Base-by-base conservation (phyloP, 2,113 vertebrate species). In the Pogona vitticeps region DNA sequence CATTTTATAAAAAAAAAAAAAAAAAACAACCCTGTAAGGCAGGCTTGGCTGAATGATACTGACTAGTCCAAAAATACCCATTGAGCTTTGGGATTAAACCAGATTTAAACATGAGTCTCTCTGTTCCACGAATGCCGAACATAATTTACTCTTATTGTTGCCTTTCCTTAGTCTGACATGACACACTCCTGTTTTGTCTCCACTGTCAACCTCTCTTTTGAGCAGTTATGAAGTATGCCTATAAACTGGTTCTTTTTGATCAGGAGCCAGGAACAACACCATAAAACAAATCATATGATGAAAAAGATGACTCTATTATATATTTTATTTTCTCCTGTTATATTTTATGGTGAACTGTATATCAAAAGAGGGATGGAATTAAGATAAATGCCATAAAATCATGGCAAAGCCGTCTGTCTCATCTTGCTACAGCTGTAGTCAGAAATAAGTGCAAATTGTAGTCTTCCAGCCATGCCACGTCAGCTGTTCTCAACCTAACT, bases 291-390 rank as follows among this genome's bases (percentile, higher is more conserved):
- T 36, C 63, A 40, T 90, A 52, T 73, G 40, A 58, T 15, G 9
- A 78, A 73, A 75, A 59, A 80, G 84, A 80, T 65, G 36, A 38
- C 38, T 3, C 31, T 46, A 56, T 33, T 84, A 67, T 1, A 80
- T 20, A n/a, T 90, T 63, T 72, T 82, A 68, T 84, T 76, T 15
- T 23, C 9, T 76, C 33, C 6, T 92, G 63, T 13, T 86, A 63
- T 71, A 56, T 80, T 86, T 88, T 82, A 70, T 84, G 82, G 76
- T 31, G 15, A 71, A 88, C 70, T 90, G 59, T 80, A 86, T 89
- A 90, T 87, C 88, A 68, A 40, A 76, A 81, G 33, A 21, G 9
- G 67, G 6, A n/a, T 80, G 38, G 80, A n/a, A 0, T 3, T 12
- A 58, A 86, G 46, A 59, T 77, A 14, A 26, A 26, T 83, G 14